Base-by-base conservation (phyloP, 2,888 invertebrate genomes). In the Sesia apiformis region DNA sequence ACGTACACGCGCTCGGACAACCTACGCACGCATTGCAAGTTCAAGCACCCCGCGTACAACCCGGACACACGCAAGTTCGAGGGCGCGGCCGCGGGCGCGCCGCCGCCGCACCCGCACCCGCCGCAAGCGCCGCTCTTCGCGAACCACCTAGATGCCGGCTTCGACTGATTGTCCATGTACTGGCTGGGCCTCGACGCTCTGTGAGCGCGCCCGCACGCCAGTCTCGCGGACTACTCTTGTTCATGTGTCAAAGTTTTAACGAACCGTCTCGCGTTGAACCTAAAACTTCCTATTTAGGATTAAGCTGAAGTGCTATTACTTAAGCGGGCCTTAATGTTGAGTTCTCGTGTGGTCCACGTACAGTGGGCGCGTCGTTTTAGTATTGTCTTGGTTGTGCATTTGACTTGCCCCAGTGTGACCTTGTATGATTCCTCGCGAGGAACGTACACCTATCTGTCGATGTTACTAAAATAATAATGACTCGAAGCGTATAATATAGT, bases 1-100 rank as follows among this genome's bases (percentile, higher is more conserved):
- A 96, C 95, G 73, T 96, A 96, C 92, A 96, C 96, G 81, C 94
- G 96, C 90, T 96, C 96, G 89, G 96, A 96, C 93, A 96, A 96
- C 90, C 93, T 96, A 88, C 94, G 96, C 85, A 95, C 96, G 84
- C 96, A 96, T 91, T 96, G 95, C 93, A 95, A 96, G 92, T 95
- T 95, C 92, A 96, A 96, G 91, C 96, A 96, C 91, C 95, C 96
- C 86, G 93, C 93, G 86, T 94, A 93, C 91, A 94, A 94, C 89
- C 94, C 94, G 66, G 95, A 95, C 91, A 94, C 95, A 86, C 93
- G 95, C 91, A 95, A 95, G 91, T 95, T 95, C 90, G 95, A 95
- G 84, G 92, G 93, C 85, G 90, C 91, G 65, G 90, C 92, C 84
- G 90, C 91, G 64, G 90, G 91, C 72, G 89, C 91, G 61, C 87